Evolutionary conservation across 1,140 invertebrate species (phyloP), one percentile per base, ranked within the genome.

Genomic region (Polypedilum pembai): DNA sequence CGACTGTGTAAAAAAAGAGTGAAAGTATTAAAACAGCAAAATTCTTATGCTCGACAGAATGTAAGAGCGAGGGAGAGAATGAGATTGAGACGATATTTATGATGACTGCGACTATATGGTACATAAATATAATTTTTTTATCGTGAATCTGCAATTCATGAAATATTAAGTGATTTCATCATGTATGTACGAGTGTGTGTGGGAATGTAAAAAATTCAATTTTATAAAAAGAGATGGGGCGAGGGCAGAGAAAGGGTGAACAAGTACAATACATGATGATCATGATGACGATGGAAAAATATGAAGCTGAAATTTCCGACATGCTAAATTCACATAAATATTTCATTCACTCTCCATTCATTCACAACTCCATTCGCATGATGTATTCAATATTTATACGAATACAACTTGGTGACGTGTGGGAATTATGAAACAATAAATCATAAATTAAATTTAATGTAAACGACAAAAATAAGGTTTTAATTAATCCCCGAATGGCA

Each of bases 401-500:
- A 15, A 56, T 4, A n/a, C 45, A 56, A 12, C 8, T n/a, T 15
- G 45, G 10, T 12, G 45, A 56, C 24, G 45, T 8, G 41, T 8
- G 15, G 15, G n/a, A 56, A 56, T n/a, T 56, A 56, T 56, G 8
- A 56, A 56, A n/a, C n/a, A 12, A 56, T 56, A 56, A 56, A 56
- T 56, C 45, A 56, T 56, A 56, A 56, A 56, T 56, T 56, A 56
- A 8, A 33, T 33, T 56, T 15, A 12, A 56, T 56, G 45, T 56
- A 56, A 56, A 56, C 45, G 45, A 45, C 41, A 45, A 45, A 45
- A 45, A 45, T 45, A 8, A 12, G 45, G 12, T 56, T 56, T 56
- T 56, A 56, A 56, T 56, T 56, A 56, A 56, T 56, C 45, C 45
- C 45, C 45, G n/a, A 56, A 56, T 56, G 45, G 45, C n/a, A n/a